Evolutionary conservation across 35 echinoderm and acorn worm species (phyloP).

Genomic region (Holothuria glaberrima): DNA sequence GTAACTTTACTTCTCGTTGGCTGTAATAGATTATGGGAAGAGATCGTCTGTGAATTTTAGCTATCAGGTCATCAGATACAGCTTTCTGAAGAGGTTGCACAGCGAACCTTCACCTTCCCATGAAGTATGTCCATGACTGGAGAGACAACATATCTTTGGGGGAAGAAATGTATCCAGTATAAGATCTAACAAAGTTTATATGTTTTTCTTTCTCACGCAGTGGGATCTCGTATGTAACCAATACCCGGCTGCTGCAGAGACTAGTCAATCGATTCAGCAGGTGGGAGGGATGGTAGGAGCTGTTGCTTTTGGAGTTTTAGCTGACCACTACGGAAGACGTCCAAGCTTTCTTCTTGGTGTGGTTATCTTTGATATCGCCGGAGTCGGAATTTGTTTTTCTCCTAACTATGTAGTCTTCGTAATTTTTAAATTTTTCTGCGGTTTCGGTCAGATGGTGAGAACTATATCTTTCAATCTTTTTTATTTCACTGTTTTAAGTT

Average conservation of each 20-base stretch:
- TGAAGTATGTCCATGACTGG: too few relatives aligned
- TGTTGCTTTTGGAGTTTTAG: constrained; percentile 10
- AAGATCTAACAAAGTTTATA: too few relatives aligned
- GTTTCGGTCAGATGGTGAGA: constrained; percentile 6
- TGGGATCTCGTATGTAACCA: constrained; percentile 36
- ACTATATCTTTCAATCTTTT: not conserved
- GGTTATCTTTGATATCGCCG: not conserved
- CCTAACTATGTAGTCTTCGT: not conserved
- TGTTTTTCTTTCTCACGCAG: not conserved
- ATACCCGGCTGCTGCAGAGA: constrained; percentile 5
- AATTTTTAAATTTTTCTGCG: constrained; percentile 5
- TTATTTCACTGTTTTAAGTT: too few relatives aligned
- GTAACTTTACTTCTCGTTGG: too few relatives aligned
- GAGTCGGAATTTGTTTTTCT: constrained; percentile 17
- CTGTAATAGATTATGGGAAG: too few relatives aligned
- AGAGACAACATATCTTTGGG: too few relatives aligned
- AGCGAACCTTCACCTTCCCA: too few relatives aligned
- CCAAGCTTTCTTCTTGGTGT: not conserved
- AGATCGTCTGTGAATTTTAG: too few relatives aligned
- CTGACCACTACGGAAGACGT: constrained; percentile 8
- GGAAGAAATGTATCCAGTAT: too few relatives aligned
- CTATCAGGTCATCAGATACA: too few relatives aligned
- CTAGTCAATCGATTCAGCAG: constrained; percentile 11
- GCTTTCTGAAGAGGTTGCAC: too few relatives aligned
- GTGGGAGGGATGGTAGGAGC: constrained; percentile 15